These are phyloP conservation scores for Enteromius unitaeniatus DNA, from an alignment of 2,797 vertebrate genomes.

Conservation along the genomic window DNA sequence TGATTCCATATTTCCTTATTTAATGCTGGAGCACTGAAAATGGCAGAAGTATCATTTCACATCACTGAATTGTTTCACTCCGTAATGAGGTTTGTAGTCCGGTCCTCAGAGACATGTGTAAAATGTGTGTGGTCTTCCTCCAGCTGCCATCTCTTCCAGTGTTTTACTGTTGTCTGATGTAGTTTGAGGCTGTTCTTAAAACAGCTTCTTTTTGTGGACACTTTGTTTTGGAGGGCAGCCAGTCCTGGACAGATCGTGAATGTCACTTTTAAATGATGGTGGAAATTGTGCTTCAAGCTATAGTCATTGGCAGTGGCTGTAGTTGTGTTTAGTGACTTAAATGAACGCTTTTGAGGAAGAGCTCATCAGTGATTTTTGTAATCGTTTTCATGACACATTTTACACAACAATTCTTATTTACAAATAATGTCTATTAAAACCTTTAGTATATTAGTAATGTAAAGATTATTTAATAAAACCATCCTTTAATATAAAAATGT, in stretches of 20 bases:
- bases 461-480: too few relatives aligned
- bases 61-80: neutral
- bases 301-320: neutral
- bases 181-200: neutral
- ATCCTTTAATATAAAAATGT: neutral
- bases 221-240: constrained; percentile 3
- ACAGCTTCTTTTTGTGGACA: neutral
- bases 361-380: neutral
- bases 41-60: neutral
- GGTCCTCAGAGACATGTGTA: neutral
- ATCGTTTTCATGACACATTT: neutral
- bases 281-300: neutral
- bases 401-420: too few relatives aligned
- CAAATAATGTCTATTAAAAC: too few relatives aligned
- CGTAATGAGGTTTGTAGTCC: neutral
- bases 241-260: constrained; percentile 4
- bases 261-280: constrained; percentile 11
- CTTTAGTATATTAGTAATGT: too few relatives aligned
- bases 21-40: neutral
- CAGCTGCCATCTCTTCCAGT: neutral
- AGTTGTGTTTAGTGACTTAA: neutral
- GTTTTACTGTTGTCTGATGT: neutral
- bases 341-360: neutral
- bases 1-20: too few relatives aligned
- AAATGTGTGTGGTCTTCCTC: neutral